Percentiles rank a stretch among this genome's conserved stretches.
Evolutionary conservation across 1,140 invertebrate species (phyloP).

Genomic region (Calosoma granatense): DNA sequence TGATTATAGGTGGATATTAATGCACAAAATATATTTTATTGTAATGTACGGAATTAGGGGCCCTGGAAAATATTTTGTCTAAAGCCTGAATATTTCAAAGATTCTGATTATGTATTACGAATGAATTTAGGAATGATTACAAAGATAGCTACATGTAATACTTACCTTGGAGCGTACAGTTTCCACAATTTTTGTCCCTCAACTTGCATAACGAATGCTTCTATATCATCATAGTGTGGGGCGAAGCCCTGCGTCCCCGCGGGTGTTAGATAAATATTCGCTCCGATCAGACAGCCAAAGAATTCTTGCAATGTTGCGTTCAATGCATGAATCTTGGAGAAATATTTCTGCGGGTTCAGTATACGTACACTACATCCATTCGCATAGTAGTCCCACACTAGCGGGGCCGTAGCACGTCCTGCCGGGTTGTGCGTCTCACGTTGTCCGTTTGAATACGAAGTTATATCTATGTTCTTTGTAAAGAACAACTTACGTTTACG

Average conservation of each 20-base stretch:
- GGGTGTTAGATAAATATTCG: conserved; percentile 94
- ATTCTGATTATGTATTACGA: too few species aligned
- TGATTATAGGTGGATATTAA: too few species aligned
- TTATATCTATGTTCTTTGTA: conserved; percentile 84
- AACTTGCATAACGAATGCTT: conserved; percentile 93
- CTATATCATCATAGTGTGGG: conserved; percentile 97
- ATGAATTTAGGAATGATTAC: too few species aligned
- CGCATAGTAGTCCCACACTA: conserved; percentile 85
- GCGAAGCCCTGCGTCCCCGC: conserved; percentile 93
- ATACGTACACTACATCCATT: conserved; percentile 87
- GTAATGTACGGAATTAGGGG: too few species aligned
- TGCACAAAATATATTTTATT: too few species aligned
- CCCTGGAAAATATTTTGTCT: too few species aligned
- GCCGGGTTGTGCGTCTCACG: conserved; percentile 81
- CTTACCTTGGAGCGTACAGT: conserved; percentile 66
- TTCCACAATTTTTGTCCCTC: conserved; percentile 95
- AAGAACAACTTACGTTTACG: conserved; percentile 65
- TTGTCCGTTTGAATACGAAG: conserved; percentile 57
- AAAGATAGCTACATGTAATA: too few species aligned
- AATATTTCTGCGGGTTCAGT: conserved; percentile 89
- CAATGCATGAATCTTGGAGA: conserved; percentile 47
- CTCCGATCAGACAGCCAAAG: conserved; percentile 87
- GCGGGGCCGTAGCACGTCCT: conserved; percentile 58
- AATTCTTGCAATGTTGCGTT: conserved; percentile 83
- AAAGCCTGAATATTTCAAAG: too few species aligned